Base-by-base conservation (phyloP, 2,888 invertebrate species). In the Athrips mouffetella region DNA sequence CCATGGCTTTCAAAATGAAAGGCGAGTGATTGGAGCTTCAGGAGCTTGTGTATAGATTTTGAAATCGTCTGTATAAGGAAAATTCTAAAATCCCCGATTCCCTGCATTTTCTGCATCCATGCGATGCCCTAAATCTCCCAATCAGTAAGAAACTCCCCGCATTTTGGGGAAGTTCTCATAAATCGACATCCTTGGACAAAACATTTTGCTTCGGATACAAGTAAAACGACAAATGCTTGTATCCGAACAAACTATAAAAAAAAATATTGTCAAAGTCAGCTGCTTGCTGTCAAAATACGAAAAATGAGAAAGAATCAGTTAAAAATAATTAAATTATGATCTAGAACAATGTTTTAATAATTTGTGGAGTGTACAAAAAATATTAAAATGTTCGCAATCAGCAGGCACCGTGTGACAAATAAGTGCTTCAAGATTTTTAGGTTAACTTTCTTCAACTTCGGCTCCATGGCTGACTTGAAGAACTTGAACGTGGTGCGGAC, bases 391-490 rank as follows among this genome's bases (percentile, higher is more conserved):
- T 82, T 86, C 58, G 72, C 78, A 33, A 59, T 83, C 51, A 66
- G 69, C 47, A 73, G 80, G 40, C 79, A 76, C 51, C 73, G 81
- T 49, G 75, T 80, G 65, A 75, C 86, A 74, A 76, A 82, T 74
- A 87, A 84, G 73, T 81, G 80, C 63, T 76, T 83, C 64, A 86
- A 83, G 59, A 74, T 84, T 84, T 88, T 89, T 80, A 89, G 89
- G 89, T 88, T 89, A 89, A 67, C 78, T 61, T 67, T 79, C 56
- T 73, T 71, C 49, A 80, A 87, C 58, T 85, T 79, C 51, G 81
- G 80, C 57, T 86, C 62, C 59, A 68, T 83, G 50, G 87, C 85
- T 20, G 86, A 88, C 63, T 65, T 88, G 52, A 78, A 84, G 65
- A 86, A 81, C 39, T 70, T 89, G 55, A 85, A 83, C 59, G 63